phyloP scores from a whole-genome alignment of 2,113 vertebrate species.

The Poeciliopsis turrubarensis region DNA sequence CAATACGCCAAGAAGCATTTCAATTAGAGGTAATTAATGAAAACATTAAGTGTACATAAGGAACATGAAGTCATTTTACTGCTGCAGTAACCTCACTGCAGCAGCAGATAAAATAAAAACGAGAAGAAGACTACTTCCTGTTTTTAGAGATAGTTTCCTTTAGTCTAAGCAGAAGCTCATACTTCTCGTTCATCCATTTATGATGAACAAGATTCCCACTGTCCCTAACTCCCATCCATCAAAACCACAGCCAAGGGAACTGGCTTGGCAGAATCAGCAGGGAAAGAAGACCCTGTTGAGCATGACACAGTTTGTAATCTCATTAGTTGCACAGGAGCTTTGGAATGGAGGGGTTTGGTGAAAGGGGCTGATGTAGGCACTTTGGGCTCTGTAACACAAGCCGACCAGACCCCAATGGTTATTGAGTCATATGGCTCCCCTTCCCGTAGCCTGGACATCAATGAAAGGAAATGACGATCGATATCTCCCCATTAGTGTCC shows the following conservation, averaged over 20 bases:
- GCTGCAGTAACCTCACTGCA: background rate
- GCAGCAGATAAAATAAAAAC: background rate
- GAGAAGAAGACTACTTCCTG: background rate
- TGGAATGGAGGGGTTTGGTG: background rate
- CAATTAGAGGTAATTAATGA: conserved; percentile 54
- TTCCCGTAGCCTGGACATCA: conserved; percentile 65
- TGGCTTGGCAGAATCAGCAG: too few species aligned
- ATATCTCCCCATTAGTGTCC: conserved; percentile 78
- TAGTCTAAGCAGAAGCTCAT: conserved; percentile 34
- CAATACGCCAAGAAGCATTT: conserved; percentile 48
- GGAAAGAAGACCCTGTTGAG: too few species aligned
- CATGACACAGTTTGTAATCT: conserved; percentile 20
- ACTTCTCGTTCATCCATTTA: background rate
- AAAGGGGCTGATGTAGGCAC: conserved; percentile 50
- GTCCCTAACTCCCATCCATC: too few species aligned
- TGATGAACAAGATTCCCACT: too few species aligned
- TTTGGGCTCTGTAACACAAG: conserved; percentile 65
- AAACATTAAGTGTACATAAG: background rate
- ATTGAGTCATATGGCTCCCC: conserved; percentile 69
- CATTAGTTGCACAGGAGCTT: conserved; percentile 23
- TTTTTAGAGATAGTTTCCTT: background rate
- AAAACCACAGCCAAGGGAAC: too few species aligned
- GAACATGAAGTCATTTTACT: background rate
- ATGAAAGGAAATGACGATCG: conserved; percentile 72
- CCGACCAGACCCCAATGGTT: conserved; percentile 64